Base-by-base conservation (phyloP, 2,113 vertebrate species). In the Stomatorhinus ivindoensis region DNA sequence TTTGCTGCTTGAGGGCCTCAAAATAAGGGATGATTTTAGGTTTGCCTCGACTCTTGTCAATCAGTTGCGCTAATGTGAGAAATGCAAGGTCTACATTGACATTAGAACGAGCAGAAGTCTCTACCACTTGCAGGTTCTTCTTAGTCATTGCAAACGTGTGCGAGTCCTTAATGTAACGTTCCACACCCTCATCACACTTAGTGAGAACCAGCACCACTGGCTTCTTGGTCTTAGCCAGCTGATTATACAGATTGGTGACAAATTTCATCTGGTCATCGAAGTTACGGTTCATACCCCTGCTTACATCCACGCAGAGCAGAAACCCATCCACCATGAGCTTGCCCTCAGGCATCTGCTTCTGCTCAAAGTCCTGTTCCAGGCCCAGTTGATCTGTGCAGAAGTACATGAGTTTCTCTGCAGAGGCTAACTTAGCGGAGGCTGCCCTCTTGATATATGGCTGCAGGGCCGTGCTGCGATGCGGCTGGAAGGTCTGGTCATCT, bases 301-400 rank as follows among this genome's bases (percentile, higher is more conserved):
- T 99, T 3, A 99, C 98, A 51, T 99, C 98, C 0, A 99, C 93
- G 89, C 97, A 97, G 0, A 99, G 97, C 8, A 99, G 94, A 90
- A 97, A 99, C 21, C 98, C 98, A 35, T 99, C 98, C 9, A 98
- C 95, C 87, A 96, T 94, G 24, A 99, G 94, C 92, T 99, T 99
- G 47, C 98, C 98, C 47, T 99, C 98, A 0, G 98, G 98, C 98
- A 99, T 99, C 93, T 99, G 98, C 90, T 99, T 99, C 93, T 99
- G 98, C 91, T 99, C 98, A 93, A 99, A 99, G 96, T 99, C 98
- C 95, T 99, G 98, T 90, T 99, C 98, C 93, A 99, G 92, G 0
- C 98, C 98, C 35, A 99, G 94, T 94, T 99, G 98, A 93, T 99
- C 98, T 50, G 98, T 99, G 94, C 98, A 99, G 94, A 99, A 99